These are phyloP conservation scores for Drosophila histrio DNA, from an alignment of 2,888 invertebrate species.

Conservation along the genomic window DNA sequence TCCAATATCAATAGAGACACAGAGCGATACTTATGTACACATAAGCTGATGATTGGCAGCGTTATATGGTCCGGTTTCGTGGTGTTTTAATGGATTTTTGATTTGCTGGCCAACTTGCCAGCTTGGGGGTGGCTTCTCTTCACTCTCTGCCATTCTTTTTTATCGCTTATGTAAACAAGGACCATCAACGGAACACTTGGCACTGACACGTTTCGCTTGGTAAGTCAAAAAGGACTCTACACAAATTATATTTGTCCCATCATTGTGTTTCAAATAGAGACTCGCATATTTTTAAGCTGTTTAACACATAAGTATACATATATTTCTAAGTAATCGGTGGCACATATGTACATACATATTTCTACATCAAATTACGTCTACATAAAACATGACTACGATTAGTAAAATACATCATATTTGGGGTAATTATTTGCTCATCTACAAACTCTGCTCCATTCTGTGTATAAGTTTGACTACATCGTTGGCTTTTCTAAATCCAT, in stretches of 20 bases:
- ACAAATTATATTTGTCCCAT: not conserved
- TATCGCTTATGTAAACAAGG: slow-evolving; percentile 82
- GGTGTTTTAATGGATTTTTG: slow-evolving; percentile 82
- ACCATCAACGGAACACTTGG: slow-evolving; percentile 75
- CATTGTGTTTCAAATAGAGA: not conserved
- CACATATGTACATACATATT: slow-evolving; percentile 51
- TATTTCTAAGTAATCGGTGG: slow-evolving; percentile 64
- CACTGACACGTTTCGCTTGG: slow-evolving; percentile 52
- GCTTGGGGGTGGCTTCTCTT: slow-evolving; percentile 28
- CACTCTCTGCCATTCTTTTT: slow-evolving; percentile 61
- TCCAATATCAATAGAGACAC: slow-evolving; percentile 62
- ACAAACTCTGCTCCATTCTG: not conserved
- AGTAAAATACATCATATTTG: slow-evolving; percentile 27
- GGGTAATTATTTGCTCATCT: slow-evolving; percentile 4
- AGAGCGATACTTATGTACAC: slow-evolving; percentile 42
- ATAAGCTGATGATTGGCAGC: slow-evolving; percentile 69
- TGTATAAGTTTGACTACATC: slow-evolving; percentile 10
- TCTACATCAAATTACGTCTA: slow-evolving; percentile 33
- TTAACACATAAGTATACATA: slow-evolving; percentile 41
- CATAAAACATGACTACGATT: slow-evolving; percentile 22
- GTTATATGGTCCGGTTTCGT: slow-evolving; percentile 54
- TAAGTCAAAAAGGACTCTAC: not conserved
- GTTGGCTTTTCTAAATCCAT: slow-evolving; percentile 21
- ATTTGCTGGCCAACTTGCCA: slow-evolving; percentile 61
- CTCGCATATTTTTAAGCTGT: slow-evolving; percentile 39